Base-by-base conservation (phyloP, 2,888 invertebrate genomes). In the Neoaliturus tenellus region DNA sequence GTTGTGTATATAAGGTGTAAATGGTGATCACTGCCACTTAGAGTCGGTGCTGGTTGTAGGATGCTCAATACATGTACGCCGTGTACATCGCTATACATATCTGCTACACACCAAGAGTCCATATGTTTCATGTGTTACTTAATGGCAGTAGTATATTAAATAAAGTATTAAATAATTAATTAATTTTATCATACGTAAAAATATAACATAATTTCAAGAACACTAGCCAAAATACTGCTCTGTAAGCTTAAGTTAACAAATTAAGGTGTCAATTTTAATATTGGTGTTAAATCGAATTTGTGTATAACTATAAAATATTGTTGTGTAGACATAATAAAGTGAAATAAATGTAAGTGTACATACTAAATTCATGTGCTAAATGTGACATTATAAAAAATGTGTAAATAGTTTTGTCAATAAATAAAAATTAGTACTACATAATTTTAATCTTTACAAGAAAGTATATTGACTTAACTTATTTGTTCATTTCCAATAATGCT, bases 21-120 rank as follows among this genome's bases (percentile, higher is more conserved):
- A 23, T 8, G 55, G 23, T 55, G 12, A 28, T 51, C 62, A 62
- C 62, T 62, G 62, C 62, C 62, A 62, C 31, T n/a, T 28, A 8
- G 31, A 28, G 10, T 6, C 17, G 62, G 62, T 62, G 62, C 62
- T 62, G 4, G 62, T 14, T 12, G 31, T 62, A 62, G 62, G 4
- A 6, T 62, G 62, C 62, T 62, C 62, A 62, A 62, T 31, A 8
- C 48, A n/a, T 14, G 55, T 55, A 55, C 55, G 14, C 17, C 23
- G 55, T 28, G 62, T 62, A 62, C 62, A 17, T 62, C 28, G 62
- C 55, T 62, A 62, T 62, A 62, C 62, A 62, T 62, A 62, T 62
- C 62, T 17, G 62, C 62, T 62, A 62, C 20, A 62, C 62, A 62
- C 62, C 62, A 62, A 62, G 28, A 6, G 23, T 17, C 62, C 14